Percentiles rank a stretch among this genome's conserved stretches.
Evolutionary conservation across 2,888 invertebrate genomes (phyloP).

Genomic region (Conchocele bisecta): DNA sequence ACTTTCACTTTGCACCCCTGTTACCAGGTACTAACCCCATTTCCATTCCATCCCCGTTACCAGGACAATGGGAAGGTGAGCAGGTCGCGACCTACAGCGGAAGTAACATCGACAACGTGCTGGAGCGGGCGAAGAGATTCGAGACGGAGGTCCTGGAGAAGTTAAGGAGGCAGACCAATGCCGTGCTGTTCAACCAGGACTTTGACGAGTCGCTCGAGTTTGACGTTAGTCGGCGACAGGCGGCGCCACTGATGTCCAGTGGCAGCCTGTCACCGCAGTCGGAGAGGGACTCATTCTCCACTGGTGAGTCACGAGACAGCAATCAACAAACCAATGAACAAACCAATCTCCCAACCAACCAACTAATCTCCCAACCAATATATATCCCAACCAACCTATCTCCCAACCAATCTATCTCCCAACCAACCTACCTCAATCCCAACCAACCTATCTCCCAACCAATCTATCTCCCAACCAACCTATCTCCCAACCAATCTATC

Average conservation of each 20-base stretch:
- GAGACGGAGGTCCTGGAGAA: slow-evolving; percentile 57
- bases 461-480: too few species aligned
- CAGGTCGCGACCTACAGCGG: slow-evolving; percentile 51
- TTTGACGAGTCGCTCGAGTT: slow-evolving; percentile 56
- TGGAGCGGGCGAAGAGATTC: slow-evolving; percentile 60
- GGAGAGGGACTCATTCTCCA: slow-evolving; percentile 64
- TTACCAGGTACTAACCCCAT: background rate
- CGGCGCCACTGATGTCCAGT: slow-evolving; percentile 47
- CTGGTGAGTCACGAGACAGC: too few species aligned
- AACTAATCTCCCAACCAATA: too few species aligned
- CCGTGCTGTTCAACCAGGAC: slow-evolving; percentile 55
- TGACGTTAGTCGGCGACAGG: slow-evolving; percentile 36
- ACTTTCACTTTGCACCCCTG: too few species aligned
- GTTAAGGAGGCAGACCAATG: slow-evolving; percentile 64
- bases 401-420: too few species aligned
- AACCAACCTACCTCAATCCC: too few species aligned
- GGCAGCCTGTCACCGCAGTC: slow-evolving; percentile 52
- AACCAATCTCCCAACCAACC: too few species aligned
- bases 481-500: too few species aligned
- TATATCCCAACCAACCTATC: too few species aligned
- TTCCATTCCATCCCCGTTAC: background rate
- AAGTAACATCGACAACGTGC: slow-evolving; percentile 55
- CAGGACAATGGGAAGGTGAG: too few species aligned
- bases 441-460: too few species aligned
- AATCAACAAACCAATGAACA: too few species aligned